Conservation (phyloP, 2,888 invertebrate species). For the Branchipolynoe longqiensis region DNA sequence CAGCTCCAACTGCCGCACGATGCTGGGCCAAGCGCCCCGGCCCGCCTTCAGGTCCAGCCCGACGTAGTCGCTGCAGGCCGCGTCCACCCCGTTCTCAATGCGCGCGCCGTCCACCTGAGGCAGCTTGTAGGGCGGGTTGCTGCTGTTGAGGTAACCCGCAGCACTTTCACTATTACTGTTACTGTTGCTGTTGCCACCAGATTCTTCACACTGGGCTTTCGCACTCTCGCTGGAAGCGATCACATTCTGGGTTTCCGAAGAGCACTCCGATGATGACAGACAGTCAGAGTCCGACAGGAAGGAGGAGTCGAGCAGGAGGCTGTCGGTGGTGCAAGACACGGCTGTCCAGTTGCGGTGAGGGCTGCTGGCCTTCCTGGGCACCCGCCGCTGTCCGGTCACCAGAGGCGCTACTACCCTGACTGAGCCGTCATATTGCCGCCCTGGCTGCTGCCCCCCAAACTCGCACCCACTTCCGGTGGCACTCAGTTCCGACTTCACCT, state of each 20-base stretch:
- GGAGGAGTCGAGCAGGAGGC: not conserved
- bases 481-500: not conserved
- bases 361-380: constrained; percentile 11
- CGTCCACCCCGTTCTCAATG: not conserved
- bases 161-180: too few species aligned
- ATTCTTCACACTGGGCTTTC: too few species aligned
- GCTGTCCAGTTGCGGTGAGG: constrained; percentile 16
- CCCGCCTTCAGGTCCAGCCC: not conserved
- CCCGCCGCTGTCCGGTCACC: constrained; percentile 6
- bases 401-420: not conserved
- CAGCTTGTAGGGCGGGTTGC: not conserved
- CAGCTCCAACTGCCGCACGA: constrained; percentile 20
- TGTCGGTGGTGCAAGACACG: constrained; percentile 12
- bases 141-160: too few species aligned
- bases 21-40: constrained; percentile 6
- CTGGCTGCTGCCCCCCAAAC: not conserved
- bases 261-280: not conserved
- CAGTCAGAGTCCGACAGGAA: constrained; percentile 13
- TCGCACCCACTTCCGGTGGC: not conserved
- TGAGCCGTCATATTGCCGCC: not conserved
- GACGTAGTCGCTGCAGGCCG: not conserved
- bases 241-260: too few species aligned
- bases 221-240: too few species aligned
- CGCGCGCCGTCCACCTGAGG: not conserved
- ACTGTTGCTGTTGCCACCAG: too few species aligned